A percentile compares a stretch with the other conserved stretches of the same genome.
Conservation (phyloP, 2,113 vertebrate genomes). For the Chloropsis hardwickii region DNA sequence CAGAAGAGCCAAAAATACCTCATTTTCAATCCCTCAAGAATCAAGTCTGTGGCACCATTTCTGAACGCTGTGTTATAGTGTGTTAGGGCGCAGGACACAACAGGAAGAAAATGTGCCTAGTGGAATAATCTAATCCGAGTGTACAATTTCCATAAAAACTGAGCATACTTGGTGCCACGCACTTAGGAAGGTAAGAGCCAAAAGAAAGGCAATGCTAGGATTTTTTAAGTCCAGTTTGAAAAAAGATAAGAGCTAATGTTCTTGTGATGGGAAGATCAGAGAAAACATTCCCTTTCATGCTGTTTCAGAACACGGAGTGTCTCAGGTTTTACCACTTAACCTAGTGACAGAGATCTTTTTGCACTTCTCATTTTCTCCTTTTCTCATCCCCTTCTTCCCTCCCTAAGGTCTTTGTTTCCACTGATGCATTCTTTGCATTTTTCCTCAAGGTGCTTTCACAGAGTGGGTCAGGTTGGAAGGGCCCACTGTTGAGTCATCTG, state of each 20-base stretch:
- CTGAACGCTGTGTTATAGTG: neutral
- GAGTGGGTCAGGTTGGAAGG: neutral
- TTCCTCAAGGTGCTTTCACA: neutral
- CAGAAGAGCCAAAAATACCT: neutral
- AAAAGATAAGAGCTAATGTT: neutral
- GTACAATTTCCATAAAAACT: neutral
- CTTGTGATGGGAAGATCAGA: neutral
- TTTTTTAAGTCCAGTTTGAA: neutral
- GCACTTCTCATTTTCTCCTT: neutral
- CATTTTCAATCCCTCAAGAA: neutral
- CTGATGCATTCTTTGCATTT: neutral
- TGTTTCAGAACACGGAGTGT: neutral
- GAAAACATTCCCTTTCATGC: neutral
- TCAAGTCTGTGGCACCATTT: neutral
- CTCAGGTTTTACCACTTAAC: neutral
- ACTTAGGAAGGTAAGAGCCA: neutral
- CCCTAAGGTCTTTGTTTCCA: neutral
- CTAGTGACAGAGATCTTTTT: neutral
- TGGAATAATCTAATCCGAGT: neutral
- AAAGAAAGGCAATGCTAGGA: neutral
- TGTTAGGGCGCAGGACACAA: accelerated
- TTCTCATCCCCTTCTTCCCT: neutral
- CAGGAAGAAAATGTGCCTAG: neutral
- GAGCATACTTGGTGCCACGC: neutral
- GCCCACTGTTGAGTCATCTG: neutral